A percentile compares a stretch with the other conserved stretches of the same genome.
Evolutionary conservation across 2,113 vertebrate genomes (phyloP).

Genomic region (Melanerpes aurifrons): DNA sequence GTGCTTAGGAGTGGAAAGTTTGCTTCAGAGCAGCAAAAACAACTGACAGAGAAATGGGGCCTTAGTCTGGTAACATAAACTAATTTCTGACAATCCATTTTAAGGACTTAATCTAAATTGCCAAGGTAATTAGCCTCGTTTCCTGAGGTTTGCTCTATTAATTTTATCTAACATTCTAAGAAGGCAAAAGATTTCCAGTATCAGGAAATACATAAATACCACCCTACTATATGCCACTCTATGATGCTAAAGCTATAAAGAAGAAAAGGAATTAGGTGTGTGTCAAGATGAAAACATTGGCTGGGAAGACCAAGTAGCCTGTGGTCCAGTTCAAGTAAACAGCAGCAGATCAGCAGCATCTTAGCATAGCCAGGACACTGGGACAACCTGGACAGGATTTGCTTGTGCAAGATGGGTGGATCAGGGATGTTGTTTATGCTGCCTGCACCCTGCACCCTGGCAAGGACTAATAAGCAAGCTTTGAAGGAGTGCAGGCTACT

Average conservation of each 20-base stretch:
- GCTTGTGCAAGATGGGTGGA: background rate
- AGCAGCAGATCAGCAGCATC: background rate
- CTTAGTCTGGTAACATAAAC: conserved; percentile 1
- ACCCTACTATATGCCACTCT: background rate
- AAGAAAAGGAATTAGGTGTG: background rate
- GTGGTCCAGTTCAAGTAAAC: background rate
- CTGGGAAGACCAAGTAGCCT: background rate
- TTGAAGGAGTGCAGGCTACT: background rate
- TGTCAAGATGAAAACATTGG: background rate
- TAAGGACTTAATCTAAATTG: conserved; percentile 17
- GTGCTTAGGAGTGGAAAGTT: background rate
- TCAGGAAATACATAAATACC: background rate
- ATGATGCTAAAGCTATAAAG: background rate
- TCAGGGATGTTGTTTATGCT: background rate
- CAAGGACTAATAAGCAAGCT: background rate
- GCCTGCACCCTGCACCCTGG: background rate
- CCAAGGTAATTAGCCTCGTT: conserved; percentile 33
- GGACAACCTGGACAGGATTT: background rate
- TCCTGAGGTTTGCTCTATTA: background rate
- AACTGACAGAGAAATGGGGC: background rate
- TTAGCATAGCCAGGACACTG: background rate
- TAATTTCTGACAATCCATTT: conserved; percentile 50
- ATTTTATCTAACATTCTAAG: background rate
- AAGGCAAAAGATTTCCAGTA: background rate
- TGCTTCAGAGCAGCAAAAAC: background rate